Evolutionary conservation across 2,888 invertebrate genomes (phyloP), one percentile per base, ranked within the genome.

Genomic region (Drepanosiphum platanoidis): DNA sequence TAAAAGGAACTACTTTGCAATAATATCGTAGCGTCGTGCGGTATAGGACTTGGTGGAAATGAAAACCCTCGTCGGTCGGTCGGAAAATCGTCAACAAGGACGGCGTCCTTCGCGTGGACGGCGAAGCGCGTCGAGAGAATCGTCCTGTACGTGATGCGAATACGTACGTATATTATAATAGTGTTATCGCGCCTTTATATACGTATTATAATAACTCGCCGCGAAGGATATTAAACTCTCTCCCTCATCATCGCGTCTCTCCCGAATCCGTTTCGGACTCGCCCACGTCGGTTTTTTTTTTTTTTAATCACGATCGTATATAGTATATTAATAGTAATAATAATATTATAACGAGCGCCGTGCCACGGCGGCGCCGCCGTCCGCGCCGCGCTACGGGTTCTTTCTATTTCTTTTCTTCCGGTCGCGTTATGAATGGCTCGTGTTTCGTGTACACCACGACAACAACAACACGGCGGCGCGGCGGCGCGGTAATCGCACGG

Each of bases 241-340:
- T 52, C 4, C 13, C 52, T 18, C 52, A 27, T 36, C n/a, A n/a
- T n/a, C n/a, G n/a, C n/a, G n/a, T n/a, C n/a, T n/a, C n/a, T n/a
- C n/a, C n/a, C n/a, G n/a, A n/a, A n/a, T 22, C 34, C 27, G 71
- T 71, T 71, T 71, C 39, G 77, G 77, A 30, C 77, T 61, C 52
- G 75, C 74, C 71, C 71, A 71, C 71, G 71, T 71, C 39, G 39
- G 71, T 39, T 71, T 71, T 22, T 61, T 61, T 22, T 61, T 61
- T 22, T 61, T n/a, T 39, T 42, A 71, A 27, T 39, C 71, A 71
- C 71, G 71, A 71, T 42, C n/a, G 39, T 30, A 15, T 15, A 18
- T 27, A 8, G 64, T 64, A 13, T 61, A n/a, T 9, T 64, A 27
- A 27, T 64, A n/a, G n/a, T n/a, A n/a, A n/a, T n/a, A n/a, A 27